A percentile compares a stretch with the other conserved stretches of the same genome.
Evolutionary conservation across 2,797 vertebrate species (phyloP).

Genomic region (Caiman crocodilus): DNA sequence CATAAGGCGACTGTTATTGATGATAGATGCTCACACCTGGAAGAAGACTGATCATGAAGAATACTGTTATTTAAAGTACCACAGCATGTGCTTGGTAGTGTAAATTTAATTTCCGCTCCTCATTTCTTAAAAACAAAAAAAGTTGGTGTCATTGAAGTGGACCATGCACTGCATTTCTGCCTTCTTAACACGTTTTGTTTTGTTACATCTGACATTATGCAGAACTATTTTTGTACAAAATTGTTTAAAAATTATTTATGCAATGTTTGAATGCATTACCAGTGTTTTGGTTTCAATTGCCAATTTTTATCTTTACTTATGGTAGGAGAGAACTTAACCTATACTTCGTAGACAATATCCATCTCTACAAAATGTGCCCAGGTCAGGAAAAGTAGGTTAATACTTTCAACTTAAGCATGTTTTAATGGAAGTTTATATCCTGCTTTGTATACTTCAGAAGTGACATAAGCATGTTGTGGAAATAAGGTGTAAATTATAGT

Average conservation of each 20-base stretch:
- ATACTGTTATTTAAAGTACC: constrained; percentile 73
- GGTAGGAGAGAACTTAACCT: constrained; percentile 83
- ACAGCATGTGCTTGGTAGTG: constrained; percentile 80
- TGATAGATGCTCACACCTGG: constrained; percentile 71
- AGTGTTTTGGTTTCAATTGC: constrained; percentile 87
- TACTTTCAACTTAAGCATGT: constrained; percentile 82
- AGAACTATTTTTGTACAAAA: constrained; percentile 99
- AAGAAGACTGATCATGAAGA: constrained; percentile 69
- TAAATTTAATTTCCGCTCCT: constrained; percentile 81
- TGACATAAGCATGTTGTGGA: constrained; percentile 82
- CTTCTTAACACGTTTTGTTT: constrained; percentile 87
- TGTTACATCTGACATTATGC: constrained; percentile 92
- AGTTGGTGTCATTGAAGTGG: constrained; percentile 78
- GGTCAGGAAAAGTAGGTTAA: constrained; percentile 75
- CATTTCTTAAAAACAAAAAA: constrained; percentile 69
- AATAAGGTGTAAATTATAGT: constrained; percentile 80
- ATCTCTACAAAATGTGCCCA: constrained; percentile 82
- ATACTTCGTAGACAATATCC: constrained; percentile 78
- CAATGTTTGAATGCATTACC: constrained; percentile 89
- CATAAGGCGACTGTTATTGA: constrained; percentile 75
- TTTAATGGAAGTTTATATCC: constrained; percentile 80
- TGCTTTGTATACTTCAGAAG: constrained; percentile 80
- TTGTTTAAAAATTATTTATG: constrained; percentile 89
- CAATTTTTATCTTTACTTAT: constrained; percentile 86
- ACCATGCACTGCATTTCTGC: constrained; percentile 81